Base-by-base conservation (phyloP, 2,888 invertebrate species). In the Pachliopta kotzebuea region DNA sequence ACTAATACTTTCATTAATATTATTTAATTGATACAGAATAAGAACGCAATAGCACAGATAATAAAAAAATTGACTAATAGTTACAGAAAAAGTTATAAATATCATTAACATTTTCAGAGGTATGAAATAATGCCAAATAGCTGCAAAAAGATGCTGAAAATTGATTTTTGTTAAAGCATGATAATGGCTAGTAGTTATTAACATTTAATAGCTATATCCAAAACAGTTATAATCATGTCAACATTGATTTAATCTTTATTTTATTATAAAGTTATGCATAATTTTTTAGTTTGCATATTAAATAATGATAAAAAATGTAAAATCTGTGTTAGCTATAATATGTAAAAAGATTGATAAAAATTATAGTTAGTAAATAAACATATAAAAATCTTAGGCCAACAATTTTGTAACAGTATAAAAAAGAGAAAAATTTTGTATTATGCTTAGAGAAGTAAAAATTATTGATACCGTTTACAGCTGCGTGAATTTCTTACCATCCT, bases 21-120 rank as follows among this genome's bases (percentile, higher is more conserved):
- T 49, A 26, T 55, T 56, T 42, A 18, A 61, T 61, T 55, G 11
- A 53, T 45, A 61, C 11, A 37, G 11, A 37, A 42, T 52, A 18
- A 61, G 56, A 65, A 53, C 49, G 52, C 23, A 61, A 65, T 60
- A 56, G 26, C 65, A 65, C 60, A 55, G 23, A 60, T 26, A 24
- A 49, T 24, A 14, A 56, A 45, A 17, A 56, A 42, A 45, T 18
- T 14, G 11, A 37, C 6, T 45, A 45, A 45, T 45, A 45, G 18
- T n/a, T n/a, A 45, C 6, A 45, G 8, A 45, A 45, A 45, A 45
- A n/a, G 45, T 8, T n/a, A 45, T 45, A 45, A 45, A 6, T 18
- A 18, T 2, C 18, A 0, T 18, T n/a, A 45, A 37, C 37, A 3
- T 37, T 17, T 0, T 37, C 37, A 17, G 37, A 11, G 14, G 11